Evolutionary conservation across 2,797 vertebrate genomes (phyloP).

Genomic region (Psittacula derbiana): DNA sequence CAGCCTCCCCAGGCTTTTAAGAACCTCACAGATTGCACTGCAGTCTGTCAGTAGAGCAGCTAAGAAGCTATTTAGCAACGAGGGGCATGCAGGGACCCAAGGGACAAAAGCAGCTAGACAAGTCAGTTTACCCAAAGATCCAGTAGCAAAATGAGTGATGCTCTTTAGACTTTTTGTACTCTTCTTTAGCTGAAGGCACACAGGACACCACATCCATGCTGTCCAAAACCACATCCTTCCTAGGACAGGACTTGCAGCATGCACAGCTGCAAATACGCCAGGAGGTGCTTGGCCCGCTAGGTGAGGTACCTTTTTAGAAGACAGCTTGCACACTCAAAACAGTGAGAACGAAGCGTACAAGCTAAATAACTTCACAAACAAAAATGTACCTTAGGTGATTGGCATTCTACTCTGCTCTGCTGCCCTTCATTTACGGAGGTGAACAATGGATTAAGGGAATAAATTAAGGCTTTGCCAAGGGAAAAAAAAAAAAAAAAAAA

Average conservation of each 20-base stretch:
- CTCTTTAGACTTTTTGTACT: background rate
- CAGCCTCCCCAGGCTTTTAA: background rate
- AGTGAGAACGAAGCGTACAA: slow-evolving; percentile 40
- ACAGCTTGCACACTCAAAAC: background rate
- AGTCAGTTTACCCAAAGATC: background rate
- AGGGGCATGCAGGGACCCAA: background rate
- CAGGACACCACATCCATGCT: background rate
- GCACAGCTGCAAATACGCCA: background rate
- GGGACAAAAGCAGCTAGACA: background rate
- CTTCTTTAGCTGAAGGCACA: background rate
- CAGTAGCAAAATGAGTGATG: background rate
- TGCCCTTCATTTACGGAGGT: slow-evolving; percentile 20
- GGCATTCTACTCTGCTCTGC: slow-evolving; percentile 31
- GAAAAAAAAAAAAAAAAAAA: background rate
- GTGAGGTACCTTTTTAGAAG: background rate
- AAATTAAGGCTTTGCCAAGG: background rate
- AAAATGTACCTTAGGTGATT: slow-evolving; percentile 42
- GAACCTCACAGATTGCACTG: background rate
- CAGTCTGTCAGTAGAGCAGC: background rate
- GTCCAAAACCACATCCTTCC: background rate
- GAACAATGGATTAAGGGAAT: slow-evolving; percentile 35
- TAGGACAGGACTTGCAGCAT: background rate
- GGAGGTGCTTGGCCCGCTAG: background rate
- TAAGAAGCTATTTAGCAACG: background rate
- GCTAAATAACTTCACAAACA: slow-evolving; percentile 20